These are phyloP conservation scores for Drosophila parabipectinata DNA, from an alignment of 1,140 invertebrate genomes.

Conservation along the genomic window DNA sequence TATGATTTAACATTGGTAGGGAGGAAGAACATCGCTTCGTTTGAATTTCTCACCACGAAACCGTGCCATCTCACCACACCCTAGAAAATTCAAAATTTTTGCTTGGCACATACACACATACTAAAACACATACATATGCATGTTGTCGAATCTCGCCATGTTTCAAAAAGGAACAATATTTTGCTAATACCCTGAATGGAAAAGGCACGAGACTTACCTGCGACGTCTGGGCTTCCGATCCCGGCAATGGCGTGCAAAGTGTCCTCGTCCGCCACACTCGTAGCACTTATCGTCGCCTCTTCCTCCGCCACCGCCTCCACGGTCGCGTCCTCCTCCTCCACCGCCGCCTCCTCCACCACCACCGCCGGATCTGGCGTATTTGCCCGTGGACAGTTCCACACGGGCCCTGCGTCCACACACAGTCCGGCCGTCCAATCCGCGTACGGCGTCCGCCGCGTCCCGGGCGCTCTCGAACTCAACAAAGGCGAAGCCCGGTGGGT, in stretches of 20 bases:
- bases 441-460: constrained; percentile 96
- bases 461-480: constrained; percentile 96
- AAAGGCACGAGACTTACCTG: constrained; percentile 61
- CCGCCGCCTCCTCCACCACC: constrained; percentile 82
- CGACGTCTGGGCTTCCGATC: constrained; percentile 69
- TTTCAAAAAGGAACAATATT: constrained; percentile 33
- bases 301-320: constrained; percentile 86
- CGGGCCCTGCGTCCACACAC: constrained; percentile 95
- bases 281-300: constrained; percentile 90
- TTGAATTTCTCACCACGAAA: constrained; percentile 22
- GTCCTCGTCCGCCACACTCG: constrained; percentile 95
- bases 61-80: constrained; percentile 35
- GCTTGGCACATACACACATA: constrained; percentile 40
- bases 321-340: constrained; percentile 85
- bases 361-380: constrained; percentile 87
- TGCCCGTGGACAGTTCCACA: constrained; percentile 96
- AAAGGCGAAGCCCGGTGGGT: constrained; percentile 97
- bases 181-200: constrained; percentile 53
- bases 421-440: constrained; percentile 89
- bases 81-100: constrained; percentile 60
- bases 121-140: constrained; percentile 21
- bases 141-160: constrained; percentile 49
- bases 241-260: constrained; percentile 95
- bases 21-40: not conserved
- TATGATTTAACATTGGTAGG: constrained; percentile 1